Conservation (phyloP, 2,113 vertebrate genomes). For the Perccottus glenii region DNA sequence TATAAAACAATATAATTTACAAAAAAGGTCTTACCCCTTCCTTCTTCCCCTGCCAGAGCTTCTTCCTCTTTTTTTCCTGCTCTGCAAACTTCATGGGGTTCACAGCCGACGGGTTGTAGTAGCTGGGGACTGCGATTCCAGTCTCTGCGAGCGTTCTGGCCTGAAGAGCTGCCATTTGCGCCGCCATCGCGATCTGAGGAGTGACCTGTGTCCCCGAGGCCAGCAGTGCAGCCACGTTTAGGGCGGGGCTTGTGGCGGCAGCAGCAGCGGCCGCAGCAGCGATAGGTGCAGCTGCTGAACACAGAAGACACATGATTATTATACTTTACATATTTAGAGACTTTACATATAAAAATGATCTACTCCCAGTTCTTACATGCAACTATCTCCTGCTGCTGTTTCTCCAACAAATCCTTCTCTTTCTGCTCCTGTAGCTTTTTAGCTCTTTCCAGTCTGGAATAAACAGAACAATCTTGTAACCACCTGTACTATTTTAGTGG, state of each 20-base stretch:
- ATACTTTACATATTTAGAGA: neutral
- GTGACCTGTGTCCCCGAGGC: conserved; percentile 97
- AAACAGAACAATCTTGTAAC: no score
- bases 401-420: conserved; percentile 96
- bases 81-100: conserved; percentile 98
- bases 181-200: conserved; percentile 98
- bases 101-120: conserved; percentile 96
- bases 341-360: no score
- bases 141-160: conserved; percentile 96
- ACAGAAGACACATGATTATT: conserved; percentile 21
- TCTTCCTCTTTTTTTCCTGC: conserved; percentile 97
- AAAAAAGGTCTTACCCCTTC: conserved; percentile 86
- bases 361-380: conserved; percentile 78
- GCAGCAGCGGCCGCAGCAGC: conserved; percentile 52
- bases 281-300: conserved; percentile 58
- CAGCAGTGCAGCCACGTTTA: conserved; percentile 95
- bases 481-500: no score
- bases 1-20: neutral
- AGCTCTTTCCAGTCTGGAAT: conserved; percentile 90
- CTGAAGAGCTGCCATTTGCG: conserved; percentile 97
- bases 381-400: conserved; percentile 92
- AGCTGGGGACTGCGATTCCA: conserved; percentile 97
- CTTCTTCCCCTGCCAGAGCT: conserved; percentile 98
- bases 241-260: conserved; percentile 82
- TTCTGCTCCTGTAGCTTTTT: conserved; percentile 98